Evolutionary conservation across 2,113 vertebrate genomes (phyloP), one percentile per base, ranked within the genome.

Genomic region (Cinclus mexicanus): DNA sequence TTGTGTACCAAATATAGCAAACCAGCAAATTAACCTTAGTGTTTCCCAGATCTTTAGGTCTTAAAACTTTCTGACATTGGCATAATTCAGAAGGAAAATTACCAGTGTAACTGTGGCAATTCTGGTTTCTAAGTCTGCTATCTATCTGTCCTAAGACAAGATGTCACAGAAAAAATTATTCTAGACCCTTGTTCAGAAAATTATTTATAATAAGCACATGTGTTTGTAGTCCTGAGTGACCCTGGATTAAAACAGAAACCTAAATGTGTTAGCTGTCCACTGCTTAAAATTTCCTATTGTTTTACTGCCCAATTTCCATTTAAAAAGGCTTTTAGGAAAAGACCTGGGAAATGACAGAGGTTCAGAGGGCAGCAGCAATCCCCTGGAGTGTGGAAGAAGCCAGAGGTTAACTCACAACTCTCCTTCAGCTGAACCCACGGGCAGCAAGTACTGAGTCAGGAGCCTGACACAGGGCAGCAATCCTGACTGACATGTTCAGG

Each of bases 371-470:
- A 87, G 29, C 24, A 63, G 33, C 33, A 69, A 39, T n/a, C 12
- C 14, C 12, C 19, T 24, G 28, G 37, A 14, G 46, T 3, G 4
- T 37, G 25, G 56, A 84, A 35, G 52, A 68, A 61, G 23, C 20
- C 63, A 78, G 42, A 82, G 23, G 23, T 33, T 33, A 87, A 83
- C 39, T 39, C 31, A 52, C 12, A 42, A 11, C 17, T 8, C 31
- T 57, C 61, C 60, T 64, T 49, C 56, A 78, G 24, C 4, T 53
- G 69, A 61, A 91, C 53, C 11, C 28, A 82, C 11, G 74, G 20
- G 31, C 14, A 64, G 1, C 19, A 61, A 89, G 44, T 29, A 46
- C 11, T 0, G 0, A 86, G 59, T 9, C 35, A 39, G 49, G 29
- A 80, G 68, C 23, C 52, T 3, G 4, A n/a, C 57, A 64, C 3